Base-by-base conservation (phyloP, 2,888 invertebrate genomes). In the Marronus borbonicus region DNA sequence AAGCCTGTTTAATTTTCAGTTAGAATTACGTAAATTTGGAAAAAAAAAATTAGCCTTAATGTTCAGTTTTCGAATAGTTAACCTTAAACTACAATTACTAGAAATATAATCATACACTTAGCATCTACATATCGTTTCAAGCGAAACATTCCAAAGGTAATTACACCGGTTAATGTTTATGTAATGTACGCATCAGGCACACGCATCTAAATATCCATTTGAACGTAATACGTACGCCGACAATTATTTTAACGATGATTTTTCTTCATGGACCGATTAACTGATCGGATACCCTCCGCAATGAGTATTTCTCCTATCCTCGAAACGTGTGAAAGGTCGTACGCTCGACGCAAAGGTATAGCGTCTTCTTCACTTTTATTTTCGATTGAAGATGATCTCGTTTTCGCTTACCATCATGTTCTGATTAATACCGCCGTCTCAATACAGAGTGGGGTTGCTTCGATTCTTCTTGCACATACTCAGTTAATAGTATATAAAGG, bases 341-440 rank as follows among this genome's bases (percentile, higher is more conserved):
- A n/a, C 17, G 65, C 10, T 66, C 10, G 62, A 31, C 14, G 66
- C 24, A 20, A 49, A 66, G 44, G 49, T 55, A 24, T 24, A 20
- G 44, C 50, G n/a, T 12, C 70, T 50, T 77, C 69, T 69, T 69
- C 49, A 83, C 84, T 83, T 83, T 85, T 85, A 83, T 85, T 84
- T 83, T 83, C 83, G 81, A 81, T 84, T 83, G 84, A 83, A 84
- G 83, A 84, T 84, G 85, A 85, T 86, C 85, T 85, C 83, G 84
- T 85, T 86, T 60, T 85, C 79, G 78, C 78, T 80, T 80, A 82
- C 84, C 55, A 58, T 85, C 55, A 58, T 85, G 83, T 85, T 86
- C 85, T 84, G 84, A 84, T 85, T 85, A 84, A 83, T 84, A 81
- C 80, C 44, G 20, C 72, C 79, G 80, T 62, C 72, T 52, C 39